Evolutionary conservation across 2,113 vertebrate species (phyloP).

Genomic region (Pan troglodytes): NHGRI_mPanTro3-v2.1_pri NC_072410.2:112091001-112091500

Average conservation of each 20-base stretch:
- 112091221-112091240: not conserved
- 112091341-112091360: rapidly evolving
- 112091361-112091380: rapidly evolving
- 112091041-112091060: not conserved
- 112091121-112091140: not conserved
- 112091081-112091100: not conserved
- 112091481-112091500: not conserved
- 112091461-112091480: rapidly evolving
- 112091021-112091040: not conserved
- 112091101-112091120: not conserved
- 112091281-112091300: not conserved
- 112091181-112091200: rapidly evolving
- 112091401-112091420: rapidly evolving
- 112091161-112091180: not conserved
- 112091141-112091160: not conserved
- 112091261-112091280: not conserved
- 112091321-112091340: rapidly evolving
- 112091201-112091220: not conserved
- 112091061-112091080: not conserved
- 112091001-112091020: not conserved
- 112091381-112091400: too few relatives aligned
- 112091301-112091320: not conserved
- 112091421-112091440: rapidly evolving
- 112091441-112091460: rapidly evolving
- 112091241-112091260: not conserved